Evolutionary conservation across 2,888 invertebrate genomes (phyloP).

Genomic region (Eilema caniola): DNA sequence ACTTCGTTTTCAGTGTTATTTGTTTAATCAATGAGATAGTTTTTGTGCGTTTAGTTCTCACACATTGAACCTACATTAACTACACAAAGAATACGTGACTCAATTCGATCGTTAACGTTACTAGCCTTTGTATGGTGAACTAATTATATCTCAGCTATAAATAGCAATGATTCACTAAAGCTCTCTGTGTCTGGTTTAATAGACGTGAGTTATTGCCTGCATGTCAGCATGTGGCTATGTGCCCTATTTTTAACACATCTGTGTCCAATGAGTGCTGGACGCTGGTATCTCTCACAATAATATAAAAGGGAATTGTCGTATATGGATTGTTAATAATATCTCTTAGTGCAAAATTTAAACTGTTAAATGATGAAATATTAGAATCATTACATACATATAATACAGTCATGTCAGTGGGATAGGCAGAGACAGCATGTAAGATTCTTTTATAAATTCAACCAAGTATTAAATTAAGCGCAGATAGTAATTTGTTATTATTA

Average conservation of each 20-base stretch:
- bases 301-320: conserved; percentile 16
- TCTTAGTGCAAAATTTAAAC: neutral
- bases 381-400: too few relatives aligned
- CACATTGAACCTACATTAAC: conserved; percentile 30
- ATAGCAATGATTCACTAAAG: conserved; percentile 77
- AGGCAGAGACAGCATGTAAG: neutral
- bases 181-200: conserved; percentile 62
- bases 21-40: neutral
- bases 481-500: neutral
- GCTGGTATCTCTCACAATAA: conserved; percentile 34
- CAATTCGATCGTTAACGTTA: conserved; percentile 53
- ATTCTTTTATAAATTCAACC: neutral
- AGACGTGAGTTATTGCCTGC: conserved; percentile 64
- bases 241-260: conserved; percentile 57
- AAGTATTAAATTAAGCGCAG: neutral
- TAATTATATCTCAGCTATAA: conserved; percentile 75
- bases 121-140: conserved; percentile 74
- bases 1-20: neutral
- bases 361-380: neutral
- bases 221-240: conserved; percentile 58
- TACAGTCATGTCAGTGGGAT: too few relatives aligned
- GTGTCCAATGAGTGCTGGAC: conserved; percentile 36
- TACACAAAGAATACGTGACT: conserved; percentile 70
- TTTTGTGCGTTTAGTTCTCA: neutral
- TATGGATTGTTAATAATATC: neutral